These are phyloP conservation scores for Drosophila helvetica DNA, from an alignment of 2,888 invertebrate species.

Conservation along the genomic window DNA sequence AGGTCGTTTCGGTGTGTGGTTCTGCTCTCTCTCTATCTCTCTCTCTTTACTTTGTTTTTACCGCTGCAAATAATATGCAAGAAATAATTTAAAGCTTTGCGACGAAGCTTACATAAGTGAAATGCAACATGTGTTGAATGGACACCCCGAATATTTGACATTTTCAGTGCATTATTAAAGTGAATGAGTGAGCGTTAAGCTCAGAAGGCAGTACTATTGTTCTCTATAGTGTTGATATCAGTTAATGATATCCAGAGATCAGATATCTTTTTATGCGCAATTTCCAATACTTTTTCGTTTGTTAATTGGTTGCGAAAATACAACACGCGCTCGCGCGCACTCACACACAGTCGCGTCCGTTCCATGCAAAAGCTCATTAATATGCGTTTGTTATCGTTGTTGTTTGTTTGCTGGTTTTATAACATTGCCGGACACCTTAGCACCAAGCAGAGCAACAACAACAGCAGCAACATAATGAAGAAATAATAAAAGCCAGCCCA, in stretches of 20 bases:
- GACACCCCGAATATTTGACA: no score
- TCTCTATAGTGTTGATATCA: neutral
- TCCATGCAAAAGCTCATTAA: constrained; percentile 70
- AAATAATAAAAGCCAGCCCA: constrained; percentile 58
- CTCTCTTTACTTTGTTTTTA: neutral
- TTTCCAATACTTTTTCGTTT: constrained; percentile 49
- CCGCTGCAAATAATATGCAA: neutral
- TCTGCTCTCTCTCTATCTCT: constrained; percentile 16
- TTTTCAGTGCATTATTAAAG: neutral
- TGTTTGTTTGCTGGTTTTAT: constrained; percentile 45
- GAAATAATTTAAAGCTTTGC: neutral
- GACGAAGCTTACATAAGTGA: neutral
- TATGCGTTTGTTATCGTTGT: constrained; percentile 61
- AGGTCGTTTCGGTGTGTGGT: constrained; percentile 62
- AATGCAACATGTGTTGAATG: no score
- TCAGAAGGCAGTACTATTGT: no score
- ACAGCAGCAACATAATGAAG: constrained; percentile 58
- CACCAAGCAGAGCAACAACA: constrained; percentile 24
- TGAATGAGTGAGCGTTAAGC: no score
- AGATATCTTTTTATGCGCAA: neutral
- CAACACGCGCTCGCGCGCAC: constrained; percentile 27
- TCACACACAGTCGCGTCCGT: constrained; percentile 17
- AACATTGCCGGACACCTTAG: constrained; percentile 59
- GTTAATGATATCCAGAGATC: neutral
- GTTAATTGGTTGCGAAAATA: constrained; percentile 63